phyloP scores from a whole-genome alignment of 2,113 vertebrate genomes.

The Ardeotis arabs region DNA sequence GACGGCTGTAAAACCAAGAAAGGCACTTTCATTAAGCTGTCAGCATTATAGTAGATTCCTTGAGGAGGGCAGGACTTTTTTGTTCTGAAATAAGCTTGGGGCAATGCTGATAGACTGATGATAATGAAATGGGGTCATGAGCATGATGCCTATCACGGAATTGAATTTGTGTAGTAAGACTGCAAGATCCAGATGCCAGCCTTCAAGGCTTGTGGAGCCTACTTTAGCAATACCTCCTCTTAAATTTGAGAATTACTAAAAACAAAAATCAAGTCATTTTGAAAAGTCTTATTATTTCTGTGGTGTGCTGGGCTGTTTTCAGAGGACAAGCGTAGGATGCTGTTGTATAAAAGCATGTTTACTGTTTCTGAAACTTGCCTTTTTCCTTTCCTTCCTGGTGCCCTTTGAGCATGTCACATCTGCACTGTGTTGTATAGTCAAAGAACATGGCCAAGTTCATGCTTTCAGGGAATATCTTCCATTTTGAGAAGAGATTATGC shows the following conservation, averaged over 20 bases:
- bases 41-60: constrained; percentile 66
- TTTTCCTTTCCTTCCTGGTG: neutral
- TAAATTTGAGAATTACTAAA: neutral
- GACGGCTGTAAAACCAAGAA: constrained; percentile 63
- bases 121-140: constrained; percentile 63
- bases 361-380: neutral
- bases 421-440: neutral
- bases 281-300: neutral
- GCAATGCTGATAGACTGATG: constrained; percentile 62
- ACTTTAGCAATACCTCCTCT: neutral
- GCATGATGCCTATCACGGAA: constrained; percentile 25
- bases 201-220: neutral
- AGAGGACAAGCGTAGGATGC: neutral
- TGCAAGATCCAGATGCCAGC: constrained; percentile 30
- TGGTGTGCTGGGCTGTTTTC: neutral
- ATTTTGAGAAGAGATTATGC: neutral
- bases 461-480: neutral
- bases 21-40: constrained; percentile 70
- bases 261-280: neutral
- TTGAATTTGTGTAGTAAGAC: constrained; percentile 18
- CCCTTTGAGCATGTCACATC: neutral
- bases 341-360: neutral
- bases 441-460: neutral
- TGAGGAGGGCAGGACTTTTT: constrained; percentile 63
- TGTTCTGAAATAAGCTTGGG: constrained; percentile 63